Conservation (phyloP, 2,797 vertebrate species). For the Squalus acanthias region DNA sequence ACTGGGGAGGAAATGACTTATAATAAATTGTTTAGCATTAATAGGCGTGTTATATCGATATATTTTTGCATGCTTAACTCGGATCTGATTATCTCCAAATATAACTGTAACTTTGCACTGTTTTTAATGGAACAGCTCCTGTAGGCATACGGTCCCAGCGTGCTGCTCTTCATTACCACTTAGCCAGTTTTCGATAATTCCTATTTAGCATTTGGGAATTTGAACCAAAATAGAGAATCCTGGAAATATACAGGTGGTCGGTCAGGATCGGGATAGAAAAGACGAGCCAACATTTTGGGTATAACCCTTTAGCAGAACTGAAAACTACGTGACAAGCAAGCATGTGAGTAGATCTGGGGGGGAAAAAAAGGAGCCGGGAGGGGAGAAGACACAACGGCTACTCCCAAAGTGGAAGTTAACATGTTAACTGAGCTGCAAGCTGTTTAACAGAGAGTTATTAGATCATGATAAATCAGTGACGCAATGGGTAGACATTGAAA, state of each 20-base stretch:
- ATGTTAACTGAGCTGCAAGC: neutral
- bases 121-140: neutral
- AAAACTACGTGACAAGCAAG: neutral
- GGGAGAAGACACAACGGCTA: neutral
- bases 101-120: neutral
- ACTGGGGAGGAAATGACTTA: neutral
- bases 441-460: neutral
- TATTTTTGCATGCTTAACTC: neutral
- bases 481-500: neutral
- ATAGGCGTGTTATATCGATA: neutral
- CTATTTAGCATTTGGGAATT: conserved; percentile 21
- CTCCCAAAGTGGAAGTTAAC: neutral
- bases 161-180: neutral
- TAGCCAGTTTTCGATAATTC: neutral
- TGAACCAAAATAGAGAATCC: neutral
- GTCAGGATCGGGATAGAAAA: too few relatives aligned
- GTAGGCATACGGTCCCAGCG: neutral
- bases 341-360: neutral
- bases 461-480: neutral
- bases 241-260: neutral
- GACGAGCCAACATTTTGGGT: neutral
- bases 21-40: conserved; percentile 29
- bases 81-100: neutral
- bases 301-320: neutral
- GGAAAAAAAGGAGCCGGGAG: neutral